Evolutionary conservation across 2,888 invertebrate genomes (phyloP), one percentile per base, ranked within the genome.

Genomic region (Mesoligia furuncula): DNA sequence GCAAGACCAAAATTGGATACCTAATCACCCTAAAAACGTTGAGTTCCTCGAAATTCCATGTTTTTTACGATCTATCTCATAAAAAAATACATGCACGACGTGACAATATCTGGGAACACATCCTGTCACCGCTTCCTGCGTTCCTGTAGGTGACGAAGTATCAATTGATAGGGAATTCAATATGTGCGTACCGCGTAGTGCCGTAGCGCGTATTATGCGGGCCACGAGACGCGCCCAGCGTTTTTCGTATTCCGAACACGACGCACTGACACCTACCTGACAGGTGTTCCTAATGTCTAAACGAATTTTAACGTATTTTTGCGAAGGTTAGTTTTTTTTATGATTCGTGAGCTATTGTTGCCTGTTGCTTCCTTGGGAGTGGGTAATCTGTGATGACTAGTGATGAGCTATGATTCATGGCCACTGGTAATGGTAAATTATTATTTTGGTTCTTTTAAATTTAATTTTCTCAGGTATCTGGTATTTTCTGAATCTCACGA

Each of bases 81-180:
- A 62, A 72, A 78, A 76, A 85, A 90, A 89, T 87, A 85, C 76
- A 89, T 83, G 83, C 83, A 79, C 79, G 87, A 80, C 87, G 85
- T 86, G 85, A 85, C 89, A 90, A 90, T 91, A 90, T 92, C 90
- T 90, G 86, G 82, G 87, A 88, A 90, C 90, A 92, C 91, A 92
- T 94, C 93, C 94, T 92, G 93, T 89, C 88, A 81, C 86, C 88
- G 88, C 92, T 93, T 95, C 95, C 95, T 94, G 93, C 88, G 90
- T 90, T 93, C 90, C 89, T 91, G 88, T 90, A 93, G 93, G 93
- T 93, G 93, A 91, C 92, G 92, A 93, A 91, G 92, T 95, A 93
- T 93, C 95, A 95, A 95, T 95, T 94, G 94, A 90, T 92, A 86
- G 91, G 92, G 94, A 95, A 95, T 95, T 95, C 94, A 95, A 95